A percentile compares a stretch with the other conserved stretches of the same genome.
phyloP scores from a whole-genome alignment of 2,797 vertebrate genomes.

The Falco berigora region DNA sequence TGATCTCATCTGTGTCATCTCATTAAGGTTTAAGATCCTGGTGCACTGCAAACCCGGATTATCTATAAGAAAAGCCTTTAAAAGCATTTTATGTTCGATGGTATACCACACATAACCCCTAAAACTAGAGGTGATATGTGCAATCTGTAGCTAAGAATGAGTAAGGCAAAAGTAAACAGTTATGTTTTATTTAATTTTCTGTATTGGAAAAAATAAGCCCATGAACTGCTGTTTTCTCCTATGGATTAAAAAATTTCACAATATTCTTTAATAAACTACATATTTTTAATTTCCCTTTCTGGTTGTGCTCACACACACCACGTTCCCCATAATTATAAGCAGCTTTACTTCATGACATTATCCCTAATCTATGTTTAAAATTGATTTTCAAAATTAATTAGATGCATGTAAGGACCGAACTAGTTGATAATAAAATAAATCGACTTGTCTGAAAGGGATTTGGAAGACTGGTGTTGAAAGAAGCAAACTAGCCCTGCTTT shows the following conservation, averaged over 20 bases:
- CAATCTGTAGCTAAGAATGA: background rate
- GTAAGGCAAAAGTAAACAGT: background rate
- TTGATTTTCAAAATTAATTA: slow-evolving; percentile 4
- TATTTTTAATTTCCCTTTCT: background rate
- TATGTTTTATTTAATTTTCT: background rate
- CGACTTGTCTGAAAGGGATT: background rate
- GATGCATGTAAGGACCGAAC: background rate
- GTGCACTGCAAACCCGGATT: background rate
- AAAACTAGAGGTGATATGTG: background rate
- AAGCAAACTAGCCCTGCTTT: background rate
- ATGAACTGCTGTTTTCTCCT: background rate
- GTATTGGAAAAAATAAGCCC: background rate
- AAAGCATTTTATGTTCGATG: background rate
- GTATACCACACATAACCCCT: background rate
- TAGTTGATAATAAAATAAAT: background rate
- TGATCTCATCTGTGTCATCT: background rate
- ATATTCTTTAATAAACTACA: background rate
- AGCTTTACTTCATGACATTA: background rate
- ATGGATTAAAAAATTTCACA: background rate
- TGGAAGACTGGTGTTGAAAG: background rate
- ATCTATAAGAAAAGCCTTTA: background rate
- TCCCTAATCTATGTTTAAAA: background rate
- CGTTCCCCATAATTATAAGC: background rate
- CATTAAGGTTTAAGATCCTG: background rate
- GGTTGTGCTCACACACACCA: background rate